phyloP scores from a whole-genome alignment of 2,797 vertebrate genomes.

The Setipinna tenuifilis region DNA sequence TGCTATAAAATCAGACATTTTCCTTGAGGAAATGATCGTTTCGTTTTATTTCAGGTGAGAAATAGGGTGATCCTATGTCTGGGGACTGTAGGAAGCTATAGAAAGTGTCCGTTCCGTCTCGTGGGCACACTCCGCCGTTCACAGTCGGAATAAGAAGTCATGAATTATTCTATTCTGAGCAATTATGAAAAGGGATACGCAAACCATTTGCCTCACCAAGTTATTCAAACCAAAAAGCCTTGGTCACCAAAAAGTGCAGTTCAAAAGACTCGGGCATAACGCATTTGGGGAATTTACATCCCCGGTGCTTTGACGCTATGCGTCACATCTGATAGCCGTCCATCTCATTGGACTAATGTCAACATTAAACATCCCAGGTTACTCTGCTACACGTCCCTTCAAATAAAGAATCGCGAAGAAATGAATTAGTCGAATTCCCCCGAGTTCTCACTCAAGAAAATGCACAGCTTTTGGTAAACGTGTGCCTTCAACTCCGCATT shows the following conservation, averaged over 20 bases:
- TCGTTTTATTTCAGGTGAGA: neutral
- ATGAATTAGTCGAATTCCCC: neutral
- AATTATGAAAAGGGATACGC: neutral
- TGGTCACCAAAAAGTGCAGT: neutral
- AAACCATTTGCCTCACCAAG: neutral
- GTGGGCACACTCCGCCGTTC: neutral
- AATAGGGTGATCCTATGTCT: neutral
- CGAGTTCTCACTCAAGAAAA: neutral
- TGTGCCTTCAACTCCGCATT: neutral
- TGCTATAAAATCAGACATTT: neutral
- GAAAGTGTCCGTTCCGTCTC: constrained; percentile 2
- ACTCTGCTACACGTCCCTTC: neutral
- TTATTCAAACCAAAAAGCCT: neutral
- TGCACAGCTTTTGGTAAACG: constrained; percentile 1
- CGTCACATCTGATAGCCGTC: constrained; percentile 24
- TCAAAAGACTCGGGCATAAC: neutral
- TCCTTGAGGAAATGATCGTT: neutral
- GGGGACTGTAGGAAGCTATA: neutral
- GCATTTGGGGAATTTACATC: constrained; percentile 4
- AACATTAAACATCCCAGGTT: neutral
- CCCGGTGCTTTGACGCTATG: constrained; percentile 18
- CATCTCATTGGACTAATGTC: constrained; percentile 6
- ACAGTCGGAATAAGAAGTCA: neutral
- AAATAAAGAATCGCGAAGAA: neutral
- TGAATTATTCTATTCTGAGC: neutral